A percentile compares a stretch with the other conserved stretches of the same genome.
Conservation (phyloP, 2,888 invertebrate species). For the Lasioglossum lativentre region DNA sequence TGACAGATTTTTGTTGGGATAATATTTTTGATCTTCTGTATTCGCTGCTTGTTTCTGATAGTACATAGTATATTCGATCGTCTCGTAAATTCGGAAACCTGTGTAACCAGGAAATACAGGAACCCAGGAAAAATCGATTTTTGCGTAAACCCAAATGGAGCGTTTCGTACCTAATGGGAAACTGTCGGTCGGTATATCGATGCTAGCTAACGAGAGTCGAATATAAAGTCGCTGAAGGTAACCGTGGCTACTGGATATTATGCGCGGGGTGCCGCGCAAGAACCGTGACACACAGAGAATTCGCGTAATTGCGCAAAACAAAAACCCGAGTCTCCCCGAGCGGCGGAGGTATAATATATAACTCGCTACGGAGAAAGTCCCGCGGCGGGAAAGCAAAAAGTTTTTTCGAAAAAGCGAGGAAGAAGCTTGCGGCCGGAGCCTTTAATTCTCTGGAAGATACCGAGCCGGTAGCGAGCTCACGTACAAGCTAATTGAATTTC, state of each 20-base stretch:
- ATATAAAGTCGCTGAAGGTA: not conserved
- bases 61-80: no score
- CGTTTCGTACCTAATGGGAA: not conserved
- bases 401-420: constrained; percentile 41
- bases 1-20: no score
- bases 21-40: no score
- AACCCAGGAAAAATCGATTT: not conserved
- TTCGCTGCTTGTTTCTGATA: no score
- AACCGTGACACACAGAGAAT: not conserved
- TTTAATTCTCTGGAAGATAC: constrained; percentile 50
- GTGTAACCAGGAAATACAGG: no score
- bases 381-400: constrained; percentile 19
- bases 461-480: constrained; percentile 51
- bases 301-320: constrained; percentile 29
- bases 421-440: constrained; percentile 25
- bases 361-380: constrained; percentile 1
- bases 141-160: not conserved
- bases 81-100: no score
- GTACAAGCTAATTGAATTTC: constrained; percentile 75
- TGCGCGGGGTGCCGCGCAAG: not conserved
- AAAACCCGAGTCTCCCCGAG: not conserved
- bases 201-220: not conserved
- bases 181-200: not conserved
- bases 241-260: not conserved
- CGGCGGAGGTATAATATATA: not conserved